Base-by-base conservation (phyloP, 1,140 invertebrate species). In the Danaus melanippus region DNA sequence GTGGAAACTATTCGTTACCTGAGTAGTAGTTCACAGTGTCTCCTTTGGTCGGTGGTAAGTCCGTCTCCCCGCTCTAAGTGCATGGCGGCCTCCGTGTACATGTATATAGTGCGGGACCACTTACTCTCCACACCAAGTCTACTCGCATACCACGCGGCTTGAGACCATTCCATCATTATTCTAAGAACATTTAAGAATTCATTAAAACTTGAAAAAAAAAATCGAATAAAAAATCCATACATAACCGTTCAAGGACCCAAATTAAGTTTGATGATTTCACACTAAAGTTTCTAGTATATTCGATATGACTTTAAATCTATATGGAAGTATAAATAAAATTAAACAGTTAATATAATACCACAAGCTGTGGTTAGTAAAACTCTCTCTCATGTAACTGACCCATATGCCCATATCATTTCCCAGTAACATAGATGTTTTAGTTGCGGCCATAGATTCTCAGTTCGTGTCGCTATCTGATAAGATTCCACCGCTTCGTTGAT, bases 371-470 rank as follows among this genome's bases (percentile, higher is more conserved):
- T 15, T 3, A 3, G 15, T 15, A 3, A 15, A 15, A 15, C 15
- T 15, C 15, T 15, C 15, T 15, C 15, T 15, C 15, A 15, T 15
- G 3, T 15, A 15, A 39, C 86, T 84, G 82, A 94, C 92, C 92
- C 91, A 72, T 96, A 90, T 8, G 94, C 91, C 96, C 96, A 98
- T 88, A 97, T 92, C 15, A 98, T 87, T 84, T 99, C 97, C 97
- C 97, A 99, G 79, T 93, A 98, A 77, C 96, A 97, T 0, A 98
- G 77, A 79, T 98, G 96, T 85, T 98, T 96, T 79, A 98, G 97
- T 74, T 98, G 97, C 5, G 93, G 91, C 95, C 97, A 99, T 8
- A 94, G 87, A 58, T 92, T 83, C 74, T 98, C 96, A 10, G 93
- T 94, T 48, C 93, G 90, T 87, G 96, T 94, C 0, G 95, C 96